A percentile compares a stretch with the other conserved stretches of the same genome.
Evolutionary conservation across 2,888 invertebrate genomes (phyloP).

Genomic region (Eupithecia insigniata): DNA sequence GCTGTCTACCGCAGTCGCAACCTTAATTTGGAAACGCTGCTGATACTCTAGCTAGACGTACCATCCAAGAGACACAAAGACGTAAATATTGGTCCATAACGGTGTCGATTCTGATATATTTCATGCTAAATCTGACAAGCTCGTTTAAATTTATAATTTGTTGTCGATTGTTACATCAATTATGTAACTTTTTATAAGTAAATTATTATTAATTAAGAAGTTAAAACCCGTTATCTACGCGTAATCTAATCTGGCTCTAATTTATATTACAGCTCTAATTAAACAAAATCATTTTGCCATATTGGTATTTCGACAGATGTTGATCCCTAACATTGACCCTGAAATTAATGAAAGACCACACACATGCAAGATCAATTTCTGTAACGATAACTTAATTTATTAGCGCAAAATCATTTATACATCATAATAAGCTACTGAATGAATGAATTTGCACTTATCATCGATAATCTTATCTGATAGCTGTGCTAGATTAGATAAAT

Average conservation of each 20-base stretch:
- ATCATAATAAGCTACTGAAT: background rate
- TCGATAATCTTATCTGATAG: slow-evolving; percentile 29
- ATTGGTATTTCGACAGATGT: background rate
- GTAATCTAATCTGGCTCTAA: background rate
- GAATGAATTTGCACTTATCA: slow-evolving; percentile 16
- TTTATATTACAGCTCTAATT: too few species aligned
- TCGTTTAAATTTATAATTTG: slow-evolving; percentile 56
- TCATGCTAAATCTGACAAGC: slow-evolving; percentile 46
- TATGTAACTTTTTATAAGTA: background rate
- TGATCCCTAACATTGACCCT: background rate
- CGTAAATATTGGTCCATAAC: slow-evolving; percentile 34
- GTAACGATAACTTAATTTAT: background rate
- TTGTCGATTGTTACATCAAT: background rate
- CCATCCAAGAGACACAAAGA: slow-evolving; percentile 17
- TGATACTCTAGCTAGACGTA: slow-evolving; percentile 13
- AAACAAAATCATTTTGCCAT: background rate
- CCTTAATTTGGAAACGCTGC: background rate
- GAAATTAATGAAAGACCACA: background rate
- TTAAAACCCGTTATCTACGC: background rate
- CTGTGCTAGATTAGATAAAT: slow-evolving; percentile 27
- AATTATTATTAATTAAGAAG: background rate
- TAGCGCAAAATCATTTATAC: background rate
- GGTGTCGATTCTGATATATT: slow-evolving; percentile 43
- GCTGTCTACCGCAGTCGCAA: slow-evolving; percentile 5
- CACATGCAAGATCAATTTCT: background rate